Percentiles rank a stretch among this genome's conserved stretches.
These are phyloP conservation scores for Dichetophora obliterata DNA, from an alignment of 2,888 invertebrate genomes.

Conservation along the genomic window DNA sequence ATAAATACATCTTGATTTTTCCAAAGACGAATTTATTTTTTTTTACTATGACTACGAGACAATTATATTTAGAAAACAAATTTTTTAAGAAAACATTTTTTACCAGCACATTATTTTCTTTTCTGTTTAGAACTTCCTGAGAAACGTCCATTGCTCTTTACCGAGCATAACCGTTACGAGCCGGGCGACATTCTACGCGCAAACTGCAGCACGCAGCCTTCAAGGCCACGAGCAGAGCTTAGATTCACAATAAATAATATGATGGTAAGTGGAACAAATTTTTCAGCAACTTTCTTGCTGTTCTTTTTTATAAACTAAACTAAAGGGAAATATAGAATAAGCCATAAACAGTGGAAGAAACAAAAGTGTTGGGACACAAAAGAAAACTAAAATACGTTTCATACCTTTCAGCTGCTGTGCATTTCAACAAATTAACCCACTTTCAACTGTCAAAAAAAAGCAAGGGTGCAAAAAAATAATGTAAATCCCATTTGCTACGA, in stretches of 20 bases:
- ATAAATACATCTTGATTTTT: too few relatives aligned
- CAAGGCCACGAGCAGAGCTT: slow-evolving; percentile 81
- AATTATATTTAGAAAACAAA: too few relatives aligned
- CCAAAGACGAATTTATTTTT: too few relatives aligned
- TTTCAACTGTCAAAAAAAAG: slow-evolving; percentile 15
- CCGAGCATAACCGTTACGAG: slow-evolving; percentile 82
- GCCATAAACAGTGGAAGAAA: not conserved
- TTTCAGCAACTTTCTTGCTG: not conserved
- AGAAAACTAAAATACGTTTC: not conserved
- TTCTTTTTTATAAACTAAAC: too few relatives aligned
- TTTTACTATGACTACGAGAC: too few relatives aligned
- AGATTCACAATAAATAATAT: slow-evolving; percentile 84
- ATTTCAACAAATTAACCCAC: slow-evolving; percentile 39
- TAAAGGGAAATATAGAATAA: too few relatives aligned
- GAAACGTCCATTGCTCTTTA: slow-evolving; percentile 76
- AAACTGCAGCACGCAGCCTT: slow-evolving; percentile 84
- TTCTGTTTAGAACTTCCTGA: slow-evolving; percentile 80
- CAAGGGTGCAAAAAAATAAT: not conserved
- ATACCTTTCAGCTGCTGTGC: not conserved
- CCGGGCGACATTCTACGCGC: slow-evolving; percentile 81
- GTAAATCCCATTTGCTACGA: too few relatives aligned
- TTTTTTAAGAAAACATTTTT: too few relatives aligned
- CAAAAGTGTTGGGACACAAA: not conserved
- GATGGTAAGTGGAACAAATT: slow-evolving; percentile 74
- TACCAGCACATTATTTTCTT: not conserved